Base-by-base conservation (phyloP, 2,113 vertebrate species). In the Lamprotornis superbus region DNA sequence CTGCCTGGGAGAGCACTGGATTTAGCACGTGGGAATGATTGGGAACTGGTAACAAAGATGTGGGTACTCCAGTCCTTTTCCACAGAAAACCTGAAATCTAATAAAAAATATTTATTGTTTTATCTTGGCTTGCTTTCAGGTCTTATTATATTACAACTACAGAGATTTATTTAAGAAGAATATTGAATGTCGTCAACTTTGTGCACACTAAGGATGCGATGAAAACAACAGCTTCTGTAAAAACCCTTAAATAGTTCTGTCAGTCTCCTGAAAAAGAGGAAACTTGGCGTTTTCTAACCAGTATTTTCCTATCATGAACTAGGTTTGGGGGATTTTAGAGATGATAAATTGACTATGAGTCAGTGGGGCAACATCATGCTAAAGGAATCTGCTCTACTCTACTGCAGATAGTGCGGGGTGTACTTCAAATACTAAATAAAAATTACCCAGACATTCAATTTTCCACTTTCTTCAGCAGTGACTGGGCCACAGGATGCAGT, bases 401-500 rank as follows among this genome's bases (percentile, higher is more conserved):
- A 31, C 47, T 76, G 50, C 37, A 93, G 53, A 44, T 79, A 75
- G n/a, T 83, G 46, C 27, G 11, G 42, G 11, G 25, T 70, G 25
- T 74, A 44, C 87, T 88, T 88, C 10, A 47, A 85, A 94, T 79
- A 27, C 2, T 25, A 94, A 76, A 44, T 33, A 25, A 90, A 77
- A 92, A 93, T 35, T 63, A 90, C 35, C 57, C 37, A 95, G 61
- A 74, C 56, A n/a, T 46, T 83, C 9, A 39, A 7, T 93, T 95
- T 96, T 97, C 81, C 96, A 78, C 84, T 95, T 85, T 94, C 46
- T 46, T 97, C 92, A 96, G 94, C 90, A 90, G 17, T 83, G 39
- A 16, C 59, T 87, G 79, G 57, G 53, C 75, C 61, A 75, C 1
- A 5, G 30, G 37, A 49, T 93, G 77, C 65, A 68, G 52, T 70